Base-by-base conservation (phyloP, 2,888 invertebrate species). In the Linnaemya tessellans region DNA sequence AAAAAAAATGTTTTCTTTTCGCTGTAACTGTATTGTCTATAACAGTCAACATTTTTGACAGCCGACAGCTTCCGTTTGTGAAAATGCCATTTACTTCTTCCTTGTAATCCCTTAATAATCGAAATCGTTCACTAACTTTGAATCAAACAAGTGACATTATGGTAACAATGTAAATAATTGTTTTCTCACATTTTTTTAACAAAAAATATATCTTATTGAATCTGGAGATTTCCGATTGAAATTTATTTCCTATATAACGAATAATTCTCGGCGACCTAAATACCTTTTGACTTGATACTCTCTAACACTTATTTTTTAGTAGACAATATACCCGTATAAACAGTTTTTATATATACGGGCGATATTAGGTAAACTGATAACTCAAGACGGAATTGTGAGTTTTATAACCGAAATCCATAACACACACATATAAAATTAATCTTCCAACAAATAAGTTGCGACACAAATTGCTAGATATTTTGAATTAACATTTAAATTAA, bases 311-410 rank as follows among this genome's bases (percentile, higher is more conserved):
- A 20, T 51, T 51, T 20, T 51, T 20, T 51, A 51, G 7, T 51
- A 51, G 7, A 51, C 51, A 51, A 51, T 54, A 15, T 38, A 9
- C 15, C 35, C 13, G 20, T 22, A 51, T 54, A 51, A 38, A 68
- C 15, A 7, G 3, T 20, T 15, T 56, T 43, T 41, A 56, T 25
- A 30, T 46, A 58, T 58, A 78, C 35, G 20, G 54, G 8, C n/a
- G 25, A 7, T 25, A 77, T 71, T 58, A 49, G 65, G 80, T 30
- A 22, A 56, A 68, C 67, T 67, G 71, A 80, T 67, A 73, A 65
- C 43, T 79, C 8, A 54, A 75, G 49, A 4, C 56, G 11, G 56
- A 70, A 77, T 41, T 49, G 38, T 82, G 25, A 41, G 58, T 71
- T 43, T 65, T 54, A 30, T 30, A 30, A 30, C 30, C 30, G 30